phyloP scores from a whole-genome alignment of 2,797 vertebrate species.

The Xerus rutilus region DNA sequence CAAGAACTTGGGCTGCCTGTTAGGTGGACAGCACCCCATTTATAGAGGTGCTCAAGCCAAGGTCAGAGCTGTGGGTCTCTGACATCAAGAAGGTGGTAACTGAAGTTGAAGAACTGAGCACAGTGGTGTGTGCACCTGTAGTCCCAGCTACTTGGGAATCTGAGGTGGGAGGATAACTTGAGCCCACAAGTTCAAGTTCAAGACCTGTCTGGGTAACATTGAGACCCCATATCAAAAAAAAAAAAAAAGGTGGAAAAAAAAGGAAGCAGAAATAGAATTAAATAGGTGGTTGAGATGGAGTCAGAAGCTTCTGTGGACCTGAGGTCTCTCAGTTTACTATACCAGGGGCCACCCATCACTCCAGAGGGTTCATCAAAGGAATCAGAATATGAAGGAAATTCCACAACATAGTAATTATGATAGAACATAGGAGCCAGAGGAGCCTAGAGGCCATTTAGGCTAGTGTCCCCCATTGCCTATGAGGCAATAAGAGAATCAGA shows the following conservation, averaged over 20 bases:
- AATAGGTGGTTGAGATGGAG: not conserved
- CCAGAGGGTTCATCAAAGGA: not conserved
- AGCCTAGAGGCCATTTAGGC: not conserved
- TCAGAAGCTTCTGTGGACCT: not conserved
- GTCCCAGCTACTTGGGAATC: not conserved
- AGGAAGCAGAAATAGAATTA: not conserved
- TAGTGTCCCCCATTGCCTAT: rapidly evolving
- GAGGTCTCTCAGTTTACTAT: not conserved
- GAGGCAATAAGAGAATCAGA: not conserved
- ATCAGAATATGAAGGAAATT: not conserved
- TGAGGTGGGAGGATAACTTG: not conserved
- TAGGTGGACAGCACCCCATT: rapidly evolving
- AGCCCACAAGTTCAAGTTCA: not conserved
- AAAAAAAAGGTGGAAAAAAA: not conserved
- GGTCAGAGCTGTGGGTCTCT: not conserved
- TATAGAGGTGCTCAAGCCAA: not conserved
- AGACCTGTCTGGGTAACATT: not conserved
- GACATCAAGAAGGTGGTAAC: not conserved
- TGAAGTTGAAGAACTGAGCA: not conserved
- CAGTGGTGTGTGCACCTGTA: not conserved
- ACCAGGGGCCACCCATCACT: not conserved
- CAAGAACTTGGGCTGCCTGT: not conserved
- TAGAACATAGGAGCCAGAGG: not conserved
- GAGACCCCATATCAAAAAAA: not conserved
- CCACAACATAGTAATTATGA: not conserved